Evolutionary conservation across 1,140 invertebrate species (phyloP).

Genomic region (Halictus rubicundus): DNA sequence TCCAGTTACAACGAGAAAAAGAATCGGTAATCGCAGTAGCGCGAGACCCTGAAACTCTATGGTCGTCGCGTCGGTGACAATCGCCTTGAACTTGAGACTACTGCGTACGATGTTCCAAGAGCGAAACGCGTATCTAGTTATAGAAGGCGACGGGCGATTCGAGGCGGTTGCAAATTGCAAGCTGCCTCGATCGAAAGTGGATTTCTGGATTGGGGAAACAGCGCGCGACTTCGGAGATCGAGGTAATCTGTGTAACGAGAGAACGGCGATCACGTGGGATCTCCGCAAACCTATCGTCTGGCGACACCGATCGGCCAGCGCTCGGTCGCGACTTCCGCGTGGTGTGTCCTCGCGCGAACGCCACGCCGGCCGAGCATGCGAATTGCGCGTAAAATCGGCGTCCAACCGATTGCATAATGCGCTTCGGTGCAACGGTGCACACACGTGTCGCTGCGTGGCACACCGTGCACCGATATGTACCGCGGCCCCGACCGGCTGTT

Average conservation of each 20-base stretch:
- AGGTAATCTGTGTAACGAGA: too few relatives aligned
- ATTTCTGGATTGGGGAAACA: too few relatives aligned
- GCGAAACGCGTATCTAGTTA: background rate
- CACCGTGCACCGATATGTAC: conserved; percentile 18
- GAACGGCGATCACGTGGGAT: conserved; percentile 4
- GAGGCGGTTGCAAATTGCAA: conserved; percentile 1
- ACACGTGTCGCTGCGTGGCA: conserved; percentile 53
- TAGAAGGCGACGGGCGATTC: background rate
- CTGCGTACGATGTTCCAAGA: background rate
- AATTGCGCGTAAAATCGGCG: conserved; percentile 14
- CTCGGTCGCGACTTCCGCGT: conserved; percentile 25
- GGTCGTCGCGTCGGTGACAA: too few relatives aligned
- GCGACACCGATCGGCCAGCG: conserved; percentile 4
- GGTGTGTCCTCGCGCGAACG: background rate
- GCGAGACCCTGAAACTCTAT: background rate
- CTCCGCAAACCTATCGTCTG: background rate
- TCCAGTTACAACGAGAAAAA: too few relatives aligned
- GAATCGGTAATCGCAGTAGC: too few relatives aligned
- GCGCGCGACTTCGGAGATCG: too few relatives aligned
- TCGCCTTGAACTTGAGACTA: conserved; percentile 16
- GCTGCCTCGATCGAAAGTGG: too few relatives aligned
- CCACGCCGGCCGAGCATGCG: background rate
- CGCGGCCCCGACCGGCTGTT: conserved; percentile 14
- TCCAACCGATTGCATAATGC: conserved; percentile 54
- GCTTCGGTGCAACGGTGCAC: conserved; percentile 18